These are phyloP conservation scores for Acleris holmiana DNA, from an alignment of 2,888 invertebrate species.

Conservation along the genomic window DNA sequence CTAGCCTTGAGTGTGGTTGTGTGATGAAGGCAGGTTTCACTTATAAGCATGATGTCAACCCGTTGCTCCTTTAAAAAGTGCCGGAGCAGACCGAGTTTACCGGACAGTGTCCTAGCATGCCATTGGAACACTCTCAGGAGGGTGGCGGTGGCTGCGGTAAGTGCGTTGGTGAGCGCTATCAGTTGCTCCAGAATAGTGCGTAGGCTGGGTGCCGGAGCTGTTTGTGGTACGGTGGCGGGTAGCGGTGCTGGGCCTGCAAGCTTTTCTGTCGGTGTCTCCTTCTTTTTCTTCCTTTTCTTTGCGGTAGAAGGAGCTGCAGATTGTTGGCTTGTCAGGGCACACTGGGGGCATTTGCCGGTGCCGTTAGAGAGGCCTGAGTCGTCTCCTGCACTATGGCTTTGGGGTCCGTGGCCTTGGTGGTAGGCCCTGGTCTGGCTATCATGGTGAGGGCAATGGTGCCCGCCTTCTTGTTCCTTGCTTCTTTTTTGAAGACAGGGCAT, in stretches of 20 bases:
- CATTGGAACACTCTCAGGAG: conserved; percentile 2
- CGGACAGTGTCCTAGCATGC: conserved; percentile 8
- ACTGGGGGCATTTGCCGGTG: conserved; percentile 16
- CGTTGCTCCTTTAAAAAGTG: conserved; percentile 2
- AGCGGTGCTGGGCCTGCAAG: no score
- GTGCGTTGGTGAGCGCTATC: neutral
- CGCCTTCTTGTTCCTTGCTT: neutral
- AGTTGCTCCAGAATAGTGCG: no score
- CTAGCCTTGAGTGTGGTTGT: neutral
- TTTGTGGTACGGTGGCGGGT: no score
- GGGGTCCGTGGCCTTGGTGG: neutral
- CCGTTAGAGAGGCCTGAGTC: neutral
- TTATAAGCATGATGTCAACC: conserved; percentile 14
- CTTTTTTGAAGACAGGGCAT: neutral
- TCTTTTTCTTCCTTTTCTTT: no score
- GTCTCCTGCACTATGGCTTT: conserved; percentile 3
- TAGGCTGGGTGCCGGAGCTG: no score
- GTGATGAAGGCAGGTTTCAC: neutral
- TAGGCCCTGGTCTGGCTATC: neutral
- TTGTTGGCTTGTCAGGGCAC: no score
- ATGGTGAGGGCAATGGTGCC: neutral
- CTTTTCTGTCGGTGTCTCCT: neutral
- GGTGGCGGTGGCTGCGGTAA: neutral
- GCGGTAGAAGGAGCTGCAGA: no score
- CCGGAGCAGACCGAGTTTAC: conserved; percentile 12